A percentile compares a stretch with the other conserved stretches of the same genome.
These are phyloP conservation scores for Amblyjoppa fuscipennis DNA, from an alignment of 2,888 invertebrate genomes.

Conservation along the genomic window DNA sequence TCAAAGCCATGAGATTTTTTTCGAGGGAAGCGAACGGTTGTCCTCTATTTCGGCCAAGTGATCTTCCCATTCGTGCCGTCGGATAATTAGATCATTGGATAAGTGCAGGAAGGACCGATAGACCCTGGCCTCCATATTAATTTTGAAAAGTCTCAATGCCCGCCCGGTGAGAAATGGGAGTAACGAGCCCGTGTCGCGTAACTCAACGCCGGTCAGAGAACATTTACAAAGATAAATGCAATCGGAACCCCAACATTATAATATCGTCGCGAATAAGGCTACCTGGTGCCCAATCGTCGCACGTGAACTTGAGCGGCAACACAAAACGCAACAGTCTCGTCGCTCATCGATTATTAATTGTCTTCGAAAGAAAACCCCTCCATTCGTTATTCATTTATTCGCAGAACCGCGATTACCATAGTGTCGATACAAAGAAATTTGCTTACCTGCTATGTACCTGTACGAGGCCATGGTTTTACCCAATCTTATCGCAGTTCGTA, in stretches of 20 bases:
- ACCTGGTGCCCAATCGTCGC: background rate
- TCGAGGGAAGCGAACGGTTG: background rate
- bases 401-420: background rate
- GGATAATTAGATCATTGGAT: constrained; percentile 16
- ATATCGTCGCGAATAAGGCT: background rate
- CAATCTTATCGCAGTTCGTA: background rate
- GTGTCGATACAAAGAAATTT: constrained; percentile 1
- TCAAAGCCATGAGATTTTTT: background rate
- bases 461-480: constrained; percentile 55
- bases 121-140: constrained; percentile 14
- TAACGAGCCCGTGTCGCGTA: background rate
- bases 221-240: background rate
- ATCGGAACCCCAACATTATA: background rate
- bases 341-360: constrained; percentile 24
- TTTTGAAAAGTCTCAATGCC: background rate
- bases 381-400: constrained; percentile 19
- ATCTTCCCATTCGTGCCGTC: background rate
- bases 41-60: background rate
- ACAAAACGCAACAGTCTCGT: background rate
- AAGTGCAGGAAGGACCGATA: constrained; percentile 19
- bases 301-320: background rate
- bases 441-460: constrained; percentile 59
- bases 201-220: background rate
- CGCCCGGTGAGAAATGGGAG: background rate
- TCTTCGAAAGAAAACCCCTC: background rate